These are phyloP conservation scores for Listrodromus nycthemerus DNA, from an alignment of 2,888 invertebrate species.

Conservation along the genomic window DNA sequence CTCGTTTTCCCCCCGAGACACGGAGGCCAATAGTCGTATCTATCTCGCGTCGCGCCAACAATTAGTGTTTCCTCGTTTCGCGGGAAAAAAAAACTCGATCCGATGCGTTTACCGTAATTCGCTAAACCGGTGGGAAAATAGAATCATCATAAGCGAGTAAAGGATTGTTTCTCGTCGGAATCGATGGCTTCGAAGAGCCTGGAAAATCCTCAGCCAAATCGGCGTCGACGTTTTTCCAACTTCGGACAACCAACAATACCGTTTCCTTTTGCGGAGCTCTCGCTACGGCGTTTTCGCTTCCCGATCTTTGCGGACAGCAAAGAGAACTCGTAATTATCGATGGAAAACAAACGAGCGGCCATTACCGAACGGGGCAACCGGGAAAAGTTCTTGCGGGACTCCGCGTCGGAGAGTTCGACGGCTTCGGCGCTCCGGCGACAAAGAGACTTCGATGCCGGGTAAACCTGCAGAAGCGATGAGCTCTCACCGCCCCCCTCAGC, in stretches of 20 bases:
- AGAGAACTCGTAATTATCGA: constrained; percentile 7
- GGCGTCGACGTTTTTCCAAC: not conserved
- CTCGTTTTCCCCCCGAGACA: not conserved
- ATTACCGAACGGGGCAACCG: constrained; percentile 1
- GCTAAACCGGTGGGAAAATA: constrained; percentile 19
- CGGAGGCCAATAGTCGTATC: constrained; percentile 31
- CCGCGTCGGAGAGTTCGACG: constrained; percentile 12
- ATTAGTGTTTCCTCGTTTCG: not conserved
- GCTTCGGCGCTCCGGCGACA: constrained; percentile 23
- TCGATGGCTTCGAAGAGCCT: not conserved
- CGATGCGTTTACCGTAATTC: constrained; percentile 42
- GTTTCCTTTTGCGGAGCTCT: constrained; percentile 11
- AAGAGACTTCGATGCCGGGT: constrained; percentile 68
- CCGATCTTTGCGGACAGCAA: not conserved
- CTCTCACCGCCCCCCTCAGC: not conserved
- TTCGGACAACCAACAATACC: not conserved
- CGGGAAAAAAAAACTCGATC: not conserved
- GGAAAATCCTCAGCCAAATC: not conserved
- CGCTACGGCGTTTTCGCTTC: not conserved
- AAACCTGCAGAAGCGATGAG: constrained; percentile 56
- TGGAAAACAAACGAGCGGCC: constrained; percentile 19
- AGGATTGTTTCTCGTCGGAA: not conserved
- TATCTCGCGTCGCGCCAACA: constrained; percentile 7
- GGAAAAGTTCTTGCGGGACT: constrained; percentile 23
- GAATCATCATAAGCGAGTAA: constrained; percentile 18